phyloP scores from a whole-genome alignment of 2,888 invertebrate species.

The Cephalotes varians region DNA sequence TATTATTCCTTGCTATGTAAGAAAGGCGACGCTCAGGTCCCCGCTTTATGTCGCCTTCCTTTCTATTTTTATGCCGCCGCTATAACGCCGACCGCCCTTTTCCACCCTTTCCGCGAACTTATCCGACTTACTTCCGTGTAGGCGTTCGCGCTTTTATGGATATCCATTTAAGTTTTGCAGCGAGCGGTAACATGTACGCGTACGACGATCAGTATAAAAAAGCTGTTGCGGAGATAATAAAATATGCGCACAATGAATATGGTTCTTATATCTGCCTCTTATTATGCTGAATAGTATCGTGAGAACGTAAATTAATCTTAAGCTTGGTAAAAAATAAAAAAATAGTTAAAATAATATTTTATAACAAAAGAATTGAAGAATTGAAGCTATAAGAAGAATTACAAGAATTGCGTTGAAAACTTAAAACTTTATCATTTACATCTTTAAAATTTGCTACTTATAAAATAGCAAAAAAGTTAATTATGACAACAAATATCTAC shows the following conservation, averaged over 20 bases:
- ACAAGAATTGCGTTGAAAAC: neutral
- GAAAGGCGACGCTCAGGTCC: conserved; percentile 44
- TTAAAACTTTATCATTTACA: neutral
- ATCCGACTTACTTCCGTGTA: conserved; percentile 68
- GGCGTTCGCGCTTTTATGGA: conserved; percentile 70
- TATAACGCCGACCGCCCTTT: conserved; percentile 61
- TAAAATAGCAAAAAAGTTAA: neutral
- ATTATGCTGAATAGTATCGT: neutral
- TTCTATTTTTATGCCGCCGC: conserved; percentile 69
- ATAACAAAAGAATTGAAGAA: neutral
- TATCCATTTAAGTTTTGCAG: conserved; percentile 70
- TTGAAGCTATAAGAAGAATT: too few species aligned
- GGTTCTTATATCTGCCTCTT: neutral
- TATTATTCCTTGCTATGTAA: conserved; percentile 50
- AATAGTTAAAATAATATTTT: neutral
- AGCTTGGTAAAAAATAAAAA: neutral
- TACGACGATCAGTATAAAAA: conserved; percentile 52
- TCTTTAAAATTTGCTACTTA: neutral
- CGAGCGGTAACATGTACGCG: conserved; percentile 38
- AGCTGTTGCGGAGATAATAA: conserved; percentile 45
- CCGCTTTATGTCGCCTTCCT: conserved; percentile 65
- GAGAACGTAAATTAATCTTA: neutral
- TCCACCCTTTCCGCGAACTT: conserved; percentile 65
- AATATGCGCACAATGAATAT: conserved; percentile 21
- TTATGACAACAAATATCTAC: neutral